phyloP scores from a whole-genome alignment of 2,797 vertebrate genomes.

The Phyllotis vaccarum region DNA sequence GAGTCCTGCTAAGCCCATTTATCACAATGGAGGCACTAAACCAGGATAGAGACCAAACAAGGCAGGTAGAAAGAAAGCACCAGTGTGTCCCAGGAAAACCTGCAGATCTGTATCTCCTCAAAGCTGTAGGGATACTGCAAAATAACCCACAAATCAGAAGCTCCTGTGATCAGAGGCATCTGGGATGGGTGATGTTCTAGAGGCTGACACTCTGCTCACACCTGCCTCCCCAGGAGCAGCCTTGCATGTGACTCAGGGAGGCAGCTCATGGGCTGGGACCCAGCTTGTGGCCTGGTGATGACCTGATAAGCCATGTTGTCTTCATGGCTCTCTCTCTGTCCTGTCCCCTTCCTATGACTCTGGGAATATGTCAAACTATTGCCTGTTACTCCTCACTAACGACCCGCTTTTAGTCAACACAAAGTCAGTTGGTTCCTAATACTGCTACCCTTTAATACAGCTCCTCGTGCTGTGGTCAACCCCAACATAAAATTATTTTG shows the following conservation, averaged over 20 bases:
- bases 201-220: background rate
- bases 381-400: background rate
- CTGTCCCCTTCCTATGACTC: background rate
- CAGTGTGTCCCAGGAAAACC: background rate
- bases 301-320: background rate
- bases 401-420: background rate
- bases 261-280: background rate
- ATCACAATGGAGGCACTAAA: fast-evolving
- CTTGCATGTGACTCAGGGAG: background rate
- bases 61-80: background rate
- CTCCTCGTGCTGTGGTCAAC: background rate
- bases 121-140: background rate
- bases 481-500: background rate
- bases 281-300: background rate
- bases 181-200: background rate
- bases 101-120: background rate
- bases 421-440: background rate
- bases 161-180: background rate
- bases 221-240: background rate
- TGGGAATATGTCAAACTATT: background rate
- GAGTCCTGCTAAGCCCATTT: background rate
- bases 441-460: background rate
- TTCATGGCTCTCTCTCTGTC: background rate
- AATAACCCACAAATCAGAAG: no score
- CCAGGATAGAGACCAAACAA: background rate